A percentile compares a stretch with the other conserved stretches of the same genome.
Evolutionary conservation across 2,797 vertebrate genomes (phyloP).

Genomic region (Aeoliscus strigatus): DNA sequence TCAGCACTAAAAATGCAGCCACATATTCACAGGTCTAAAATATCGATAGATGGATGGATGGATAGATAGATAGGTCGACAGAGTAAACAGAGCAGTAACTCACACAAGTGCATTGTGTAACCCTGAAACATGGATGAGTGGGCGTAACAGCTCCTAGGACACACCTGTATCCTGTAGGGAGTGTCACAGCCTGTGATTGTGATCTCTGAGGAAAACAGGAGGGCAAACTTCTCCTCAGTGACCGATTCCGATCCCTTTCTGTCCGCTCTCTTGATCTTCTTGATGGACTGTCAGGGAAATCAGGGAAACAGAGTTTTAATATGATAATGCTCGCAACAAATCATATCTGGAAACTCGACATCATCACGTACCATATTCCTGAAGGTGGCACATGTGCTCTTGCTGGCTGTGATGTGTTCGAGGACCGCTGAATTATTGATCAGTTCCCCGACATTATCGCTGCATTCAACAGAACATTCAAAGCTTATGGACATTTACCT

Average conservation of each 20-base stretch:
- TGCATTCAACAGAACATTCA: slow-evolving; percentile 47
- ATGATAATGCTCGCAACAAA: neutral
- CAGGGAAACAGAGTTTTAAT: neutral
- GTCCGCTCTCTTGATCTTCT: slow-evolving; percentile 94
- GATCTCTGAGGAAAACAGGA: slow-evolving; percentile 86
- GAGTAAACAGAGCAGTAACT: no score
- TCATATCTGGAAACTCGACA: neutral
- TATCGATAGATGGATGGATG: no score
- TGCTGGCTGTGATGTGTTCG: slow-evolving; percentile 83
- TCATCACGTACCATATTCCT: slow-evolving; percentile 85
- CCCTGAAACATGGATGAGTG: no score
- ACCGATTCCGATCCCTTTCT: slow-evolving; percentile 94
- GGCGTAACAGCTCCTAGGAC: neutral
- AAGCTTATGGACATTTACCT: neutral
- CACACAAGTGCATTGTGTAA: no score
- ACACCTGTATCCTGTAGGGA: slow-evolving; percentile 83
- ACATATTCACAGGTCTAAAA: no score
- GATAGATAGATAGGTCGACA: no score
- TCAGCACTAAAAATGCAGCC: no score
- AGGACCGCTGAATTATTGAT: slow-evolving; percentile 86
- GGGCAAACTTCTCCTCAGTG: slow-evolving; percentile 95
- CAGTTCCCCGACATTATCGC: slow-evolving; percentile 90
- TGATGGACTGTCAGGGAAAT: slow-evolving; percentile 84
- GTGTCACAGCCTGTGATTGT: slow-evolving; percentile 76
- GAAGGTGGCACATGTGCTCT: slow-evolving; percentile 86